Percentiles rank a stretch among this genome's conserved stretches.
Conservation (phyloP, 1,140 invertebrate genomes). For the Drosophila repleta region DNA sequence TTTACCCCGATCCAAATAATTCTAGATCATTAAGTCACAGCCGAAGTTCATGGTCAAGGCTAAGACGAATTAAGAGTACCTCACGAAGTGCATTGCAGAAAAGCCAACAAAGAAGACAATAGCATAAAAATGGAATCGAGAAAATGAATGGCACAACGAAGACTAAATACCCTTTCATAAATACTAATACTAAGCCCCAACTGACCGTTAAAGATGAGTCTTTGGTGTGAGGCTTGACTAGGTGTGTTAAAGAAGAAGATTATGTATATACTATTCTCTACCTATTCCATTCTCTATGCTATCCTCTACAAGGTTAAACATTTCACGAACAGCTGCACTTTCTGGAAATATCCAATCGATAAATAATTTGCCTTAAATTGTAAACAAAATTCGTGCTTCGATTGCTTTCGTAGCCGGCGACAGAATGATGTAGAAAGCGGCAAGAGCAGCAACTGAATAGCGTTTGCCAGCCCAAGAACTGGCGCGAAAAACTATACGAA, state of each 20-base stretch:
- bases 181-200: too few relatives aligned
- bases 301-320: background rate
- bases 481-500: conserved; percentile 71
- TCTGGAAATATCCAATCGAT: conserved; percentile 35
- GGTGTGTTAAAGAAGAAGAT: background rate
- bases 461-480: too few relatives aligned
- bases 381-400: conserved; percentile 11
- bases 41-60: conserved; percentile 72
- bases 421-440: conserved; percentile 26
- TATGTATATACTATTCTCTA: background rate
- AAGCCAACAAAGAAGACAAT: conserved; percentile 1
- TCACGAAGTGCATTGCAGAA: conserved; percentile 6
- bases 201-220: too few relatives aligned
- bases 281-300: background rate
- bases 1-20: conserved; percentile 1
- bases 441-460: conserved; percentile 35
- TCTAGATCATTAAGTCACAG: background rate
- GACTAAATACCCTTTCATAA: background rate
- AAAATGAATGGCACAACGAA: background rate
- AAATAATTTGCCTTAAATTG: conserved; percentile 56
- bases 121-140: background rate
- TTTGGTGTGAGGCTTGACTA: too few relatives aligned
- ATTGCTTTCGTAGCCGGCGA: conserved; percentile 41
- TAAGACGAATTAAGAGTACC: conserved; percentile 39
- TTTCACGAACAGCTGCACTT: conserved; percentile 22